Evolutionary conservation across 2,888 invertebrate species (phyloP).

Genomic region (Penaeus monodon): DNA sequence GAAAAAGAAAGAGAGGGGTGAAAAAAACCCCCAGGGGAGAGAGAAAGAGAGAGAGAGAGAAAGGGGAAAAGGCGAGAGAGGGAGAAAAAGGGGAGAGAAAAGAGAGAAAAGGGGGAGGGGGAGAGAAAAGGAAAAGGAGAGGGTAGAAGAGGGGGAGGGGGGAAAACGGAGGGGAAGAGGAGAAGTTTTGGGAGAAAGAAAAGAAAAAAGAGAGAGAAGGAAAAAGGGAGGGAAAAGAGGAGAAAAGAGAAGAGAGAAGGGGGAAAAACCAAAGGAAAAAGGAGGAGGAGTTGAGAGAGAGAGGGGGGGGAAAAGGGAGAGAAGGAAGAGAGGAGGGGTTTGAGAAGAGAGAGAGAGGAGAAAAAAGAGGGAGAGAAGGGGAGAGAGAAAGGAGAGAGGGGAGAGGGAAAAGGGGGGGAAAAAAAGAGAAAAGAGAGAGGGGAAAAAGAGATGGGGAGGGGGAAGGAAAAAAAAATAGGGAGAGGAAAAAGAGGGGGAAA

Average conservation of each 20-base stretch:
- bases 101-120: neutral
- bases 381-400: no score
- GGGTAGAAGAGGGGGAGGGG: neutral
- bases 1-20: no score
- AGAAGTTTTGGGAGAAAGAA: no score
- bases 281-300: no score
- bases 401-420: no score
- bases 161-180: neutral
- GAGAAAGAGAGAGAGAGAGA: neutral
- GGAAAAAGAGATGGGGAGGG: no score
- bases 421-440: no score
- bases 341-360: neutral
- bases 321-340: constrained; percentile 8
- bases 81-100: neutral
- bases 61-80: neutral
- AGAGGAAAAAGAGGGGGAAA: no score
- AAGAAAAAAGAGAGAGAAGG: neutral
- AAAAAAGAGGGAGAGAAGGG: constrained; percentile 8
- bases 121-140: neutral
- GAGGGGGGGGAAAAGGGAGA: neutral
- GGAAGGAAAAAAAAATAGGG: no score
- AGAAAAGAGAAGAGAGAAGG: no score
- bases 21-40: no score
- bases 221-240: neutral
- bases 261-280: neutral